Percentiles rank a stretch among this genome's conserved stretches.
phyloP scores from a whole-genome alignment of 1,140 invertebrate genomes.

The Daktulosphaira vitifoliae region DNA sequence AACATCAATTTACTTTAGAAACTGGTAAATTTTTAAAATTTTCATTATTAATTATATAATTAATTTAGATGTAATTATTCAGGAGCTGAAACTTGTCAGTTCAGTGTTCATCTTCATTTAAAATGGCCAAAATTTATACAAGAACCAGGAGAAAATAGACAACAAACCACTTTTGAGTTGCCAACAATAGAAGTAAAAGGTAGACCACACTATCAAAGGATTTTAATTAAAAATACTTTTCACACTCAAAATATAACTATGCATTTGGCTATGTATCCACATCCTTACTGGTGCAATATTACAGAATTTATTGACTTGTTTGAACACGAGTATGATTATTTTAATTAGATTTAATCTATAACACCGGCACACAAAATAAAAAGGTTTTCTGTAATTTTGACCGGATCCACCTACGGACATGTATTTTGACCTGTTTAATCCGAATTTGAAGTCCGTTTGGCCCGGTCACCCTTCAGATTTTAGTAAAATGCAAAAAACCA shows the following conservation, averaged over 20 bases:
- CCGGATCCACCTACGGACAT: too few relatives aligned
- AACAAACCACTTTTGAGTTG: constrained; percentile 22
- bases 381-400: too few relatives aligned
- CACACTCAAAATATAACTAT: constrained; percentile 26
- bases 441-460: too few relatives aligned
- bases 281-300: constrained; percentile 27
- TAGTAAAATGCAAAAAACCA: too few relatives aligned
- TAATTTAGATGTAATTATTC: background rate
- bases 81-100: constrained; percentile 27
- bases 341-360: background rate
- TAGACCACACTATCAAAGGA: constrained; percentile 20
- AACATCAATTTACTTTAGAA: constrained; percentile 23
- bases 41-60: background rate
- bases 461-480: too few relatives aligned
- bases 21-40: constrained; percentile 1
- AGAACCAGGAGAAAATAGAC: constrained; percentile 27
- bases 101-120: constrained; percentile 30
- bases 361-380: too few relatives aligned
- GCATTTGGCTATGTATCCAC: constrained; percentile 24
- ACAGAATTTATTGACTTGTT: constrained; percentile 24
- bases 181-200: constrained; percentile 25
- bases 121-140: constrained; percentile 31
- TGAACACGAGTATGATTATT: constrained; percentile 23
- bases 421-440: too few relatives aligned
- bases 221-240: constrained; percentile 23